These are phyloP conservation scores for Brachyrhaphis roseni DNA, from an alignment of 2,797 vertebrate genomes.

Conservation along the genomic window DNA sequence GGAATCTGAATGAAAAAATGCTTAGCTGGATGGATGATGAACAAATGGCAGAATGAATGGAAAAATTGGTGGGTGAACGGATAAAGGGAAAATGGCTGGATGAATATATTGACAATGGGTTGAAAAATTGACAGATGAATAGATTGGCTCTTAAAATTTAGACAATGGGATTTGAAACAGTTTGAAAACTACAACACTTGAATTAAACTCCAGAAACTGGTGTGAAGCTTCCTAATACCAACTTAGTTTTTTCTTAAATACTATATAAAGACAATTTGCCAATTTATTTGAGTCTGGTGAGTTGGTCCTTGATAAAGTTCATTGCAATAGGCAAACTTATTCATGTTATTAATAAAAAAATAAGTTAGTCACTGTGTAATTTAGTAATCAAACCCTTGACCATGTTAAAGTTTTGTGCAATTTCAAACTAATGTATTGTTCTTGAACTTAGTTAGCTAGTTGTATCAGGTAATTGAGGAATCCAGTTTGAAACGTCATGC, in stretches of 20 bases:
- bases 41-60: no score
- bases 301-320: neutral
- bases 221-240: neutral
- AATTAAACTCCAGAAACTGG: neutral
- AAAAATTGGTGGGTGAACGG: neutral
- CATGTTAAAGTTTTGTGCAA: neutral
- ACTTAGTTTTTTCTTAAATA: neutral
- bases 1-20: neutral
- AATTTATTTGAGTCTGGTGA: neutral
- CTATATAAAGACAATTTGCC: neutral
- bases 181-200: neutral
- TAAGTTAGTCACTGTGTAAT: neutral
- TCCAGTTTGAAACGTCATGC: neutral
- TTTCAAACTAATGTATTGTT: neutral
- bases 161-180: no score
- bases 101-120: neutral
- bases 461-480: neutral
- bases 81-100: neutral
- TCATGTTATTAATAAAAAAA: neutral
- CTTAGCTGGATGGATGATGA: neutral
- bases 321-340: neutral
- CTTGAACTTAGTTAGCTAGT: neutral
- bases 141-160: neutral
- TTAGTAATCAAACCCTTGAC: neutral
- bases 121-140: neutral